Percentiles rank a stretch among this genome's conserved stretches.
Conservation (phyloP, 1,140 invertebrate species). For the Chironomus tepperi region DNA sequence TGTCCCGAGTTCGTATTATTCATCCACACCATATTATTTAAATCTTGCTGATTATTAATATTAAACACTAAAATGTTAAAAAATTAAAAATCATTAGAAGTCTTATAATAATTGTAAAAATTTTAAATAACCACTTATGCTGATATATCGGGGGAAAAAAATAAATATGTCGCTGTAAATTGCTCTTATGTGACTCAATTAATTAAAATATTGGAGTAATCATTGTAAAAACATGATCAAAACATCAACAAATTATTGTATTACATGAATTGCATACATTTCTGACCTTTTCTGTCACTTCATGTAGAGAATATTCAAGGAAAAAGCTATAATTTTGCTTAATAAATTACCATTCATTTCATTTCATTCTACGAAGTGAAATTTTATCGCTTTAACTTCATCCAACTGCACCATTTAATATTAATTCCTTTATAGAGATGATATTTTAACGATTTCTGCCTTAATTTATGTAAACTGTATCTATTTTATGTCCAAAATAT, state of each 20-base stretch:
- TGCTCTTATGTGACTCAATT: too few species aligned
- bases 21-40: slow-evolving; percentile 22
- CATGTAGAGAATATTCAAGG: neutral
- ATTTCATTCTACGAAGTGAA: neutral
- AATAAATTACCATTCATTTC: slow-evolving; percentile 10
- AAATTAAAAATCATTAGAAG: too few species aligned
- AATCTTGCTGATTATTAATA: slow-evolving; percentile 15
- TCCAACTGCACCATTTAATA: slow-evolving; percentile 17
- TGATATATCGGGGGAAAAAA: neutral
- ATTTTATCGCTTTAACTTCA: neutral
- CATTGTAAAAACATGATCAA: neutral
- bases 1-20: neutral
- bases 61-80: neutral
- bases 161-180: neutral
- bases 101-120: too few species aligned
- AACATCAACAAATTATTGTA: neutral
- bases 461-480: neutral
- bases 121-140: neutral
- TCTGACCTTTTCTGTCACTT: neutral
- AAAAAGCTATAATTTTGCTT: slow-evolving; percentile 16
- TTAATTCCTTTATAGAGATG: neutral
- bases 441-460: neutral
- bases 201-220: neutral
- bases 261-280: neutral
- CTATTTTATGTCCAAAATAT: neutral